These are phyloP conservation scores for Plumapathes pennacea DNA, from an alignment of 92 coral and sea anemone genomes.

Conservation along the genomic window DNA sequence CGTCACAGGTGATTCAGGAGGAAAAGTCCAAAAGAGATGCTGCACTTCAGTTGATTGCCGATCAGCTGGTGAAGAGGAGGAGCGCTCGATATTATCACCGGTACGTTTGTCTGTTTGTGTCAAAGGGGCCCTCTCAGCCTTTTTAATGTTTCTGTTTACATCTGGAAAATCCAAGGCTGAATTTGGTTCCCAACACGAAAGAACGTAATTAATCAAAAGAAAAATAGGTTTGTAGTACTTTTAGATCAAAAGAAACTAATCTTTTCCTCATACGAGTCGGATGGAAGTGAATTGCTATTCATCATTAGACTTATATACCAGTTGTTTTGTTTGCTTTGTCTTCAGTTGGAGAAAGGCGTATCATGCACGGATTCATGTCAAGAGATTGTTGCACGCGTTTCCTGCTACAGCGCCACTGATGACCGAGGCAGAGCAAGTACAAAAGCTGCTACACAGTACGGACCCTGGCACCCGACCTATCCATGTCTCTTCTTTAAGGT, in stretches of 20 bases:
- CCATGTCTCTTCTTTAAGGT: too few species aligned
- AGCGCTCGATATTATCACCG: slow-evolving; percentile 54
- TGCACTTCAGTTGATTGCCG: slow-evolving; percentile 37
- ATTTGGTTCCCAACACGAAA: too few species aligned
- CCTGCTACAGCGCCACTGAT: slow-evolving; percentile 85
- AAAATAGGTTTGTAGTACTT: too few species aligned
- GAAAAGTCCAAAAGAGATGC: slow-evolving; percentile 59
- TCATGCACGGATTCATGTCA: slow-evolving; percentile 60
- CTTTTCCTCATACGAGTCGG: too few species aligned
- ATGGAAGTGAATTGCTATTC: too few species aligned
- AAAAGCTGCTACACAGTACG: too few species aligned
- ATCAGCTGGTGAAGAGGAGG: slow-evolving; percentile 19
- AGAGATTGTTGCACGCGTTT: slow-evolving; percentile 65
- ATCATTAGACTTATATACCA: too few species aligned
- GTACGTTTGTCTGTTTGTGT: slow-evolving; percentile 21
- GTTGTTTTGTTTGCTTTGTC: too few species aligned
- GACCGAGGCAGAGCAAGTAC: slow-evolving; percentile 62
- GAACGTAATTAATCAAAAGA: too few species aligned
- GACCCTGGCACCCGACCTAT: too few species aligned
- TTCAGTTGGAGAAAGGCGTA: slow-evolving; percentile 75
- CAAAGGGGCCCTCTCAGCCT: not conserved
- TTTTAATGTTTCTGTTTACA: not conserved
- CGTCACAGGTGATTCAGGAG: slow-evolving; percentile 32
- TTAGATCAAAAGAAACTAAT: too few species aligned
- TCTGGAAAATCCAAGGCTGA: too few species aligned